phyloP scores from a whole-genome alignment of 2,113 vertebrate genomes.

The Lates calcarifer region DNA sequence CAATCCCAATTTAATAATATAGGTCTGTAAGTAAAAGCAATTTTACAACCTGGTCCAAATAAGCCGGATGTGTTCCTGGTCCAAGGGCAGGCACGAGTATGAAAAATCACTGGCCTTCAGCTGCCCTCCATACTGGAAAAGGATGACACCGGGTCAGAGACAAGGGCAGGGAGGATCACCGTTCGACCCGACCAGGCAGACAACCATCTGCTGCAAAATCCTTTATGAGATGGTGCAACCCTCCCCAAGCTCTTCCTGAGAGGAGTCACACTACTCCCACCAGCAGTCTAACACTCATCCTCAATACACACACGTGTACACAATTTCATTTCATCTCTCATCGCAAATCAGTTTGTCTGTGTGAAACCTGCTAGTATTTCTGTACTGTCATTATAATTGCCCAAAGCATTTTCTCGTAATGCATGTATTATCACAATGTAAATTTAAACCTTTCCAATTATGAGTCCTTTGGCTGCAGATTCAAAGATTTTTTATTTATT shows the following conservation, averaged over 20 bases:
- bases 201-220: conserved; percentile 75
- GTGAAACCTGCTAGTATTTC: conserved; percentile 30
- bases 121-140: conserved; percentile 47
- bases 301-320: not conserved
- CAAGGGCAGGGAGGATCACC: conserved; percentile 52
- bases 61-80: conserved; percentile 24
- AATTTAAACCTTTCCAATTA: conserved; percentile 5
- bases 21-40: conserved; percentile 15
- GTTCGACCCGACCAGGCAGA: conserved; percentile 42
- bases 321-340: too few relatives aligned
- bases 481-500: not conserved
- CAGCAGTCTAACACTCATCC: not conserved
- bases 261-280: conserved; percentile 30
- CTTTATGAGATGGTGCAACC: conserved; percentile 40
- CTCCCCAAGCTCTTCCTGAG: conserved; percentile 27
- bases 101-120: conserved; percentile 59
- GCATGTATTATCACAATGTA: conserved; percentile 9
- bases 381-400: not conserved
- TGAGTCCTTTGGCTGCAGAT: not conserved
- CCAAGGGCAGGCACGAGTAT: conserved; percentile 51
- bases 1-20: conserved; percentile 20
- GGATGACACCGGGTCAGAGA: conserved; percentile 69
- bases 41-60: conserved; percentile 5
- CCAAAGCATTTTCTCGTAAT: conserved; percentile 10
- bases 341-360: not conserved